Percentiles rank a stretch among this genome's conserved stretches.
Conservation (phyloP, 2,113 vertebrate genomes). For the Heliornis fulica region DNA sequence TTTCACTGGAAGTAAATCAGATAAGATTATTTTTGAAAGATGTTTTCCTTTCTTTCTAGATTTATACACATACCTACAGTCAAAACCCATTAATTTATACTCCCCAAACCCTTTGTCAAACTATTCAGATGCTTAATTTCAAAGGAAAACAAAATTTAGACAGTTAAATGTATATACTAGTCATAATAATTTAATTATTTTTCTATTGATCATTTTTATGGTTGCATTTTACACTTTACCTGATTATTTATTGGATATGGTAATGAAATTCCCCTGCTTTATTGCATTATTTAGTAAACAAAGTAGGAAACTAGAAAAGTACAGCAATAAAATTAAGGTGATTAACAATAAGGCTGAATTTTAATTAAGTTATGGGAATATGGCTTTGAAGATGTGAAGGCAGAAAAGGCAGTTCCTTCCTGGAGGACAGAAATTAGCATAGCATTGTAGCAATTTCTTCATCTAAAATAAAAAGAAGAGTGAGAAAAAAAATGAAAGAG, state of each 20-base stretch:
- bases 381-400: neutral
- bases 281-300: slow-evolving; percentile 66
- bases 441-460: neutral
- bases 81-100: accelerated
- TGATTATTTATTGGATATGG: slow-evolving; percentile 52
- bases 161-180: slow-evolving; percentile 7
- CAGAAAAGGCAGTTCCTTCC: neutral
- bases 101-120: neutral
- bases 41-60: neutral
- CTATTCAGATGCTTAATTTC: neutral
- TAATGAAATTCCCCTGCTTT: slow-evolving; percentile 55
- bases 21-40: neutral
- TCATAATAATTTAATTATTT: slow-evolving; percentile 60
- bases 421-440: neutral
- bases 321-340: slow-evolving; percentile 65
- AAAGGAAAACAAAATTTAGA: neutral
- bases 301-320: slow-evolving; percentile 37
- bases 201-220: slow-evolving; percentile 65
- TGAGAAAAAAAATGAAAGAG: neutral
- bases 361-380: slow-evolving; percentile 61
- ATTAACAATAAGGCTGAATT: slow-evolving; percentile 58
- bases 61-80: neutral
- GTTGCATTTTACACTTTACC: slow-evolving; percentile 53
- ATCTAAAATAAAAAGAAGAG: neutral
- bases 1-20: neutral